A percentile compares a stretch with the other conserved stretches of the same genome.
Evolutionary conservation across 1,140 invertebrate genomes (phyloP).

Genomic region (Frieseomelitta varia): DNA sequence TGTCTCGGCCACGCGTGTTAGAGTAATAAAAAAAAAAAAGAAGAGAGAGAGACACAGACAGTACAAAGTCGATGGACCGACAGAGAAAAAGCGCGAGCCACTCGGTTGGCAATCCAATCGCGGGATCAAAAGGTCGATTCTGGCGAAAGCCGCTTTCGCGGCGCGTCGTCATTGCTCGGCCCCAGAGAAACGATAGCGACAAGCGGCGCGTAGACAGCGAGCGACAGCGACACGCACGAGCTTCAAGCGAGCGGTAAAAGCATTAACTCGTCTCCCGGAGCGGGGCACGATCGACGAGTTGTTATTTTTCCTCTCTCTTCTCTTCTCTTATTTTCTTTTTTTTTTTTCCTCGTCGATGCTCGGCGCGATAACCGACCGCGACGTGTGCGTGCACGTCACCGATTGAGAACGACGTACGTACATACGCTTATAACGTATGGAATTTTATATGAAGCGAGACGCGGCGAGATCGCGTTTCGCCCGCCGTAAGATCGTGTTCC

Average conservation of each 20-base stretch:
- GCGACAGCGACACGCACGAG: neutral
- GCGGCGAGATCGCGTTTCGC: conserved; percentile 4
- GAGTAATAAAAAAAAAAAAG: neutral
- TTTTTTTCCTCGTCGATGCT: too few species aligned
- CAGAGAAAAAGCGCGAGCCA: neutral
- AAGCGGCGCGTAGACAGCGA: neutral
- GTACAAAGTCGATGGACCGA: neutral
- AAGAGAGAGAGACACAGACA: neutral
- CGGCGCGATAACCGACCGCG: conserved; percentile 27
- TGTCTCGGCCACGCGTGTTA: neutral
- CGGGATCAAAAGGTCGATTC: conserved; percentile 27
- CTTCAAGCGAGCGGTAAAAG: conserved; percentile 28
- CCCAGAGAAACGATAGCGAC: neutral
- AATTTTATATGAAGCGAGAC: conserved; percentile 38
- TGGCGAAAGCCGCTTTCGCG: conserved; percentile 10
- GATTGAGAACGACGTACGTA: neutral
- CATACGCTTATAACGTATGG: neutral
- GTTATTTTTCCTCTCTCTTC: neutral
- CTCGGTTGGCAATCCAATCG: conserved; percentile 35
- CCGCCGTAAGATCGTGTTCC: neutral
- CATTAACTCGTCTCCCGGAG: conserved; percentile 27
- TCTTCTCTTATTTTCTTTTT: too few species aligned
- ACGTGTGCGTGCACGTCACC: neutral
- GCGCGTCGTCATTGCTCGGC: neutral
- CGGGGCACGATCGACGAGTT: conserved; percentile 10